Evolutionary conservation across 2,113 vertebrate genomes (phyloP).

Genomic region (Labeo catla): DNA sequence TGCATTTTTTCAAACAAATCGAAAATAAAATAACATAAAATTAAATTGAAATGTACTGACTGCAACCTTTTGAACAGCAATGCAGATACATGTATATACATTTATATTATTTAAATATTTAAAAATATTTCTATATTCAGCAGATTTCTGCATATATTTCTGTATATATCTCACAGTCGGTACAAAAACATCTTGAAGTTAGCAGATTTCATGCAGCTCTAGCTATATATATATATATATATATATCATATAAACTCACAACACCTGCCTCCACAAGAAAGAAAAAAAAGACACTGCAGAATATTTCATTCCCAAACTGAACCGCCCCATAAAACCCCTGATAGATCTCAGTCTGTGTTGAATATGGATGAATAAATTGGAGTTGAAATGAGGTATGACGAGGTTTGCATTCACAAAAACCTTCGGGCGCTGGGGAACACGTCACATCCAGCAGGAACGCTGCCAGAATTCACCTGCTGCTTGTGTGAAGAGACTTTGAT

Average conservation of each 20-base stretch:
- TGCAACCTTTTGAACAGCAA: too few species aligned
- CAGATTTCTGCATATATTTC: not conserved
- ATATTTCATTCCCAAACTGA: not conserved
- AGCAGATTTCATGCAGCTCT: not conserved
- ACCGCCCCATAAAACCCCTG: not conserved
- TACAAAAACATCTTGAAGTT: not conserved
- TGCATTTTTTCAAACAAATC: too few species aligned
- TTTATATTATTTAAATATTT: too few species aligned
- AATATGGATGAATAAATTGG: not conserved
- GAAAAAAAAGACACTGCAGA: not conserved
- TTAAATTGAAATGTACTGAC: too few species aligned
- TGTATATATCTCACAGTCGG: not conserved
- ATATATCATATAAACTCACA: not conserved
- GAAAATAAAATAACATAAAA: too few species aligned
- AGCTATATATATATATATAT: not conserved
- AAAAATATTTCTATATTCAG: too few species aligned
- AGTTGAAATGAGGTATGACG: not conserved
- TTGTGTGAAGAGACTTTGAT: constrained; percentile 31
- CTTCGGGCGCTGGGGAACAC: not conserved
- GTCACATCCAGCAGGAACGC: not conserved
- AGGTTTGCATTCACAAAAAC: constrained; percentile 20
- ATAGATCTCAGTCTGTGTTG: not conserved
- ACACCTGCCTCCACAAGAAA: not conserved
- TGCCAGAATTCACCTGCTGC: constrained; percentile 30
- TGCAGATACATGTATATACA: too few species aligned